Conservation (phyloP, 2,888 invertebrate species). For the Archips xylosteana region DNA sequence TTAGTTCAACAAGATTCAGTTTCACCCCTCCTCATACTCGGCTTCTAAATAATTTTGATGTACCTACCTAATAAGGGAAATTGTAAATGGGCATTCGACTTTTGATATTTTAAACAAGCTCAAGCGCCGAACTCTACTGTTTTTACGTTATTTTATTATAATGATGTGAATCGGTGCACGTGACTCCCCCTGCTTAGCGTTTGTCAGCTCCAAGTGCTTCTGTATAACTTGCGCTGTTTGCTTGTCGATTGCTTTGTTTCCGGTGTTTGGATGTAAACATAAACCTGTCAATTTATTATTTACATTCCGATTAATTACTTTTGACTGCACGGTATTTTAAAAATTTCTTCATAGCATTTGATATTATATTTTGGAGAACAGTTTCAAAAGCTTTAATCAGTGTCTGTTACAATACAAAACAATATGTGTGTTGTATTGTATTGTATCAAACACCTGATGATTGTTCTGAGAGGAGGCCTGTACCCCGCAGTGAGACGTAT, state of each 20-base stretch:
- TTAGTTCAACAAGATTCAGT: slow-evolving; percentile 84
- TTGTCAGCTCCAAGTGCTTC: slow-evolving; percentile 29
- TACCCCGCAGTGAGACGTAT: too few species aligned
- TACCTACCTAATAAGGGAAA: slow-evolving; percentile 74
- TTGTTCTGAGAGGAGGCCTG: too few species aligned
- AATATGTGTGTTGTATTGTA: too few species aligned
- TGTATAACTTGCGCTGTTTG: slow-evolving; percentile 34
- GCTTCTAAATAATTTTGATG: slow-evolving; percentile 82
- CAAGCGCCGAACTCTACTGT: slow-evolving; percentile 44
- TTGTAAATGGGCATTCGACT: slow-evolving; percentile 78
- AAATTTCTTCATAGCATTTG: too few species aligned
- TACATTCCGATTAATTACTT: neutral
- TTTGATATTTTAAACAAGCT: slow-evolving; percentile 61
- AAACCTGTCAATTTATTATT: slow-evolving; percentile 24
- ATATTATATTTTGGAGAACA: too few species aligned
- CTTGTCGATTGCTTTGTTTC: slow-evolving; percentile 38
- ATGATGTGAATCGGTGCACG: slow-evolving; percentile 54
- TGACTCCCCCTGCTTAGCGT: slow-evolving; percentile 43
- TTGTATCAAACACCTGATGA: too few species aligned
- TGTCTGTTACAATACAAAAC: too few species aligned
- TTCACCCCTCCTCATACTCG: slow-evolving; percentile 70
- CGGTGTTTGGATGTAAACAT: slow-evolving; percentile 15
- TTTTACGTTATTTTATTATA: slow-evolving; percentile 54
- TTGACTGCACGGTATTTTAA: neutral
- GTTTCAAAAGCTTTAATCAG: too few species aligned